Conservation (phyloP, 1,140 invertebrate genomes). For the Calephelis virginiensis region DNA sequence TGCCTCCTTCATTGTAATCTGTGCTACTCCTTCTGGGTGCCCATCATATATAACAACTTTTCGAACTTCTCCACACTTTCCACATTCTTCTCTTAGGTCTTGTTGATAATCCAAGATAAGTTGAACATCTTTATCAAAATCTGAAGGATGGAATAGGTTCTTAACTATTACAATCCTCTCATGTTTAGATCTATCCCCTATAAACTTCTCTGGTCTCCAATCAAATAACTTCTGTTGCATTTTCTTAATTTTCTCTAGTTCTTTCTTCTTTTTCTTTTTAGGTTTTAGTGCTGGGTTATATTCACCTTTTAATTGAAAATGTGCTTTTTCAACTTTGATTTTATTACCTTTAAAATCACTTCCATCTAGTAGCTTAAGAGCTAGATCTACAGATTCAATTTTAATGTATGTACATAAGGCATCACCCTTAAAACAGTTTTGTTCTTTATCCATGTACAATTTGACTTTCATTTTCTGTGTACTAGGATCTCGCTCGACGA, state of each 20-base stretch:
- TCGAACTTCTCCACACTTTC: conserved; percentile 94
- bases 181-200: conserved; percentile 89
- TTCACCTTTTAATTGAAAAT: conserved; percentile 96
- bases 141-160: conserved; percentile 94
- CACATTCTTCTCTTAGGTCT: conserved; percentile 92
- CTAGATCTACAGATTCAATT: conserved; percentile 96
- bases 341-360: conserved; percentile 88
- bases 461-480: conserved; percentile 95
- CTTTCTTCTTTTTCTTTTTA: conserved; percentile 93
- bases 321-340: conserved; percentile 93
- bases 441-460: conserved; percentile 92
- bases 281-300: conserved; percentile 97
- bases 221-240: conserved; percentile 97
- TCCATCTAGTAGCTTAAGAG: conserved; percentile 95
- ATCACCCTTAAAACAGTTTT: conserved; percentile 95
- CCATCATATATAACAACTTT: conserved; percentile 96
- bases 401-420: conserved; percentile 98
- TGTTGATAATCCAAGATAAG: conserved; percentile 95
- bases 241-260: conserved; percentile 94
- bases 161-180: conserved; percentile 96
- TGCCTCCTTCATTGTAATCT: conserved; percentile 93
- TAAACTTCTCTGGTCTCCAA: conserved; percentile 95
- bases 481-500: conserved; percentile 92
- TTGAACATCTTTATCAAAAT: conserved; percentile 94
- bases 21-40: conserved; percentile 95